Evolutionary conservation across 2,113 vertebrate genomes (phyloP).

Genomic region (Chitala chitala): DNA sequence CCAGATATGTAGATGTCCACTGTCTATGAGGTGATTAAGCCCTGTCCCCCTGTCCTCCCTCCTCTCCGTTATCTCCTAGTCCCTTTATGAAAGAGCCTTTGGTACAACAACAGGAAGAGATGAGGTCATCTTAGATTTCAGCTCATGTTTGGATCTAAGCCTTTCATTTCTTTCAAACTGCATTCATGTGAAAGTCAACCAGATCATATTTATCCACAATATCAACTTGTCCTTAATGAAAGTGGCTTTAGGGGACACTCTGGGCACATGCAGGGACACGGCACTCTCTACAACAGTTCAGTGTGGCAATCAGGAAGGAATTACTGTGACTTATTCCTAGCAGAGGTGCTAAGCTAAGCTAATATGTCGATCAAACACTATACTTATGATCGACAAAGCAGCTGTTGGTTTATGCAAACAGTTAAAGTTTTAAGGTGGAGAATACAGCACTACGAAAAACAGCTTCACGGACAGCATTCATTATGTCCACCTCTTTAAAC

Average conservation of each 20-base stretch:
- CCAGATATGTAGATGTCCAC: constrained; percentile 25
- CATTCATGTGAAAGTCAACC: constrained; percentile 28
- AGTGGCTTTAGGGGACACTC: not conserved
- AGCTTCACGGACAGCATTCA: not conserved
- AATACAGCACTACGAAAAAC: not conserved
- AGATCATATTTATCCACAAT: constrained; percentile 34
- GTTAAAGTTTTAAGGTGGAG: not conserved
- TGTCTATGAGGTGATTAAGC: not conserved
- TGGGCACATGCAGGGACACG: too few species aligned
- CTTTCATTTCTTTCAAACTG: constrained; percentile 31
- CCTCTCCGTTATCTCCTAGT: not conserved
- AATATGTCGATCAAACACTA: not conserved
- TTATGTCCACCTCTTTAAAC: not conserved
- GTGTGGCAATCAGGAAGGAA: not conserved
- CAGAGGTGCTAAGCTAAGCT: not conserved
- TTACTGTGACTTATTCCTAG: not conserved
- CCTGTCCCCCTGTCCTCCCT: not conserved
- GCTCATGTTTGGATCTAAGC: constrained; percentile 35
- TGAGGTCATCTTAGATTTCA: constrained; percentile 48
- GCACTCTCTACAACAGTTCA: too few species aligned
- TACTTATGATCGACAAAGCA: not conserved
- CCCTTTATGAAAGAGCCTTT: constrained; percentile 43
- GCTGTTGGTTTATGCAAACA: not conserved
- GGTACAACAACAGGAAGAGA: constrained; percentile 44
- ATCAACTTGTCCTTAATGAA: not conserved